phyloP scores from a whole-genome alignment of 2,113 vertebrate species.

The Cephalopterus ornatus region DNA sequence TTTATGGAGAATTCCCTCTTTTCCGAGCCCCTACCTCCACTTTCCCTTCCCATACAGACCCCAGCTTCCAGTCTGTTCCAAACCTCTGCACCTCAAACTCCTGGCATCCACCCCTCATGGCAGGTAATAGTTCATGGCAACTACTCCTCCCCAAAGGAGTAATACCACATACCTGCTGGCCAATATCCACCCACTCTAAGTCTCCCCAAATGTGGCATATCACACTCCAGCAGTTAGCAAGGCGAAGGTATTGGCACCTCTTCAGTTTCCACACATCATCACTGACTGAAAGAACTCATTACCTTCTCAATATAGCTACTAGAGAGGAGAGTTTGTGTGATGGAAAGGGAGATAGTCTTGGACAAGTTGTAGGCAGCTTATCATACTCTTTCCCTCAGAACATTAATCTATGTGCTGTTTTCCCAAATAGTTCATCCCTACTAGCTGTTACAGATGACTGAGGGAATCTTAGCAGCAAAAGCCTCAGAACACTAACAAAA shows the following conservation, averaged over 20 bases:
- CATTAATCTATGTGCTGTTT: neutral
- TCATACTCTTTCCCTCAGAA: neutral
- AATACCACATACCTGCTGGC: neutral
- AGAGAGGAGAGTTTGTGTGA: neutral
- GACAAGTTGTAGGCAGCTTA: neutral
- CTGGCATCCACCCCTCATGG: fast-evolving
- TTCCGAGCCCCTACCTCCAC: neutral
- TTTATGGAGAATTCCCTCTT: neutral
- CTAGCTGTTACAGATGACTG: neutral
- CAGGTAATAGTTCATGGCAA: neutral
- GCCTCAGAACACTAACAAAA: neutral
- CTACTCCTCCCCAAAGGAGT: neutral
- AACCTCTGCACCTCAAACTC: neutral
- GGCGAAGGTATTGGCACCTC: neutral
- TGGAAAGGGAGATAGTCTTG: neutral
- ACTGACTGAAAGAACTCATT: neutral
- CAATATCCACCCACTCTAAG: neutral
- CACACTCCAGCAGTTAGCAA: neutral
- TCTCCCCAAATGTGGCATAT: neutral
- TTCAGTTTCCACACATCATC: conserved; percentile 12
- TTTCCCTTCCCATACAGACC: neutral
- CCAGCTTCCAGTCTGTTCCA: neutral
- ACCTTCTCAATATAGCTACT: neutral
- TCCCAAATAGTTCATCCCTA: neutral
- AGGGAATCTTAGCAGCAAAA: neutral